These are phyloP conservation scores for Gavia stellata DNA, from an alignment of 2,113 vertebrate genomes.

Conservation along the genomic window DNA sequence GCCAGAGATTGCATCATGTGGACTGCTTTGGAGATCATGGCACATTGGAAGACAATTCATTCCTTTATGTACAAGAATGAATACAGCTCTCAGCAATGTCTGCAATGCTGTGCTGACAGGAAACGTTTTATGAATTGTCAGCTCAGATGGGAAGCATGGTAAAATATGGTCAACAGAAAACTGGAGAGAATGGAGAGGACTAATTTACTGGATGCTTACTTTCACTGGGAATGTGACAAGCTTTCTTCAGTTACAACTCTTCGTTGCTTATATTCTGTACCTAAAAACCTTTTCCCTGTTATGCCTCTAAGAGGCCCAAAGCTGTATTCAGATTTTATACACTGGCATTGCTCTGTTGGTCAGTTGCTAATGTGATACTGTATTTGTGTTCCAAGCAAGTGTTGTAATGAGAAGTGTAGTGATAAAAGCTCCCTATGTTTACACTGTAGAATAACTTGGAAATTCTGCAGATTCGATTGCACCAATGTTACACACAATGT, in stretches of 20 bases:
- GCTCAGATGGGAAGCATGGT: background rate
- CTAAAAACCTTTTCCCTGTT: background rate
- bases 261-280: background rate
- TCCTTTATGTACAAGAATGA: slow-evolving; percentile 8
- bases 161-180: background rate
- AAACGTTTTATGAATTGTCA: slow-evolving; percentile 5
- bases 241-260: background rate
- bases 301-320: background rate
- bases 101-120: background rate
- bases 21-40: background rate
- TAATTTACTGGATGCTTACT: background rate
- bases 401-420: background rate
- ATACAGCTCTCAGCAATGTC: background rate
- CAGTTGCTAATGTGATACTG: background rate
- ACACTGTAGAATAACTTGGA: background rate
- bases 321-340: background rate
- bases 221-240: background rate
- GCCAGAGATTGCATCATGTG: slow-evolving; percentile 27
- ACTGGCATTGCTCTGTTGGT: background rate
- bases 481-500: background rate
- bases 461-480: background rate
- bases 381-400: background rate
- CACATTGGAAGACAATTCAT: background rate
- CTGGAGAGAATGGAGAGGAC: background rate
- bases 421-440: background rate